A percentile compares a stretch with the other conserved stretches of the same genome.
Evolutionary conservation across 2,113 vertebrate species (phyloP).

Genomic region (Gymnarchus niloticus): DNA sequence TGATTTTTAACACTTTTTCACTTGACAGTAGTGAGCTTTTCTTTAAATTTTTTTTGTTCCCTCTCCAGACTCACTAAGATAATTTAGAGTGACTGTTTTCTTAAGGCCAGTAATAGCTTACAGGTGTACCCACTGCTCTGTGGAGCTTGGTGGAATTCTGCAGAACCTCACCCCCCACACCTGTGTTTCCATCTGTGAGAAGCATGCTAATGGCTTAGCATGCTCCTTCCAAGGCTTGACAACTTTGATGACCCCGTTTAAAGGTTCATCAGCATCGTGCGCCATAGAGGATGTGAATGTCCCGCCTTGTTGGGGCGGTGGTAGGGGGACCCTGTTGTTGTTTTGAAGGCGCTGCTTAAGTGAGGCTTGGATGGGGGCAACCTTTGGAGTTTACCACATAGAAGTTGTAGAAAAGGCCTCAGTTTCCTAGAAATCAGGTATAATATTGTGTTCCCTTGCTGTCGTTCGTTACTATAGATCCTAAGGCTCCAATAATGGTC

Average conservation of each 20-base stretch:
- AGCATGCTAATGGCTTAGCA: not conserved
- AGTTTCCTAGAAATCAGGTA: too few species aligned
- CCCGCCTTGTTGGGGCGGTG: too few species aligned
- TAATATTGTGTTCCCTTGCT: too few species aligned
- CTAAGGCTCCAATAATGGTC: too few species aligned
- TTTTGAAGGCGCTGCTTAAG: not conserved
- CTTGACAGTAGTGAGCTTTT: not conserved
- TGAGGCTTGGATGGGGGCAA: too few species aligned
- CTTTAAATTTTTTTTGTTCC: constrained; percentile 11
- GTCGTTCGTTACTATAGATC: too few species aligned
- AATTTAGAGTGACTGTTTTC: constrained; percentile 40
- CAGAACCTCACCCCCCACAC: constrained; percentile 26
- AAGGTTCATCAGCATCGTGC: too few species aligned
- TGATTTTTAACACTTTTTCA: not conserved
- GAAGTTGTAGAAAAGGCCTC: too few species aligned
- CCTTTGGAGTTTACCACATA: not conserved
- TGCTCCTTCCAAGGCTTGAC: not conserved
- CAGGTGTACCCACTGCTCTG: constrained; percentile 26
- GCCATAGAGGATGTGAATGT: too few species aligned
- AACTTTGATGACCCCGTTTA: too few species aligned
- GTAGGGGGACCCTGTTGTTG: not conserved
- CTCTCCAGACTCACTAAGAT: constrained; percentile 32
- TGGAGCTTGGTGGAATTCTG: constrained; percentile 33
- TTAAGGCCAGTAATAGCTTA: constrained; percentile 42
- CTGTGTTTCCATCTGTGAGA: constrained; percentile 21